Conservation (phyloP, 2,888 invertebrate species). For the Chrysolina oricalcia region DNA sequence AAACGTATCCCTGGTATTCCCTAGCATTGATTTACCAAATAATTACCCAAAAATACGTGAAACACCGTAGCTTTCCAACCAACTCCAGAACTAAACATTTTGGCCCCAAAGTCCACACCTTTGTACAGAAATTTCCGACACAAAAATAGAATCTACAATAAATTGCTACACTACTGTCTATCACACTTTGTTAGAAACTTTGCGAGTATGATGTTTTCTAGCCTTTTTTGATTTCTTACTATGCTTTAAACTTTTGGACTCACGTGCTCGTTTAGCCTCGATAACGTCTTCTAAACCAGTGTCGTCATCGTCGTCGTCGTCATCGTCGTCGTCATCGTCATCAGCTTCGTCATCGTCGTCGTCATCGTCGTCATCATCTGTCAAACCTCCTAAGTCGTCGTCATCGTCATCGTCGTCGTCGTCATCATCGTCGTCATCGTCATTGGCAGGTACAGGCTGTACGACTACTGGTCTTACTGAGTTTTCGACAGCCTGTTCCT, state of each 20-base stretch:
- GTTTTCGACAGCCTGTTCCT: constrained; percentile 60
- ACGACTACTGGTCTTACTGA: constrained; percentile 66
- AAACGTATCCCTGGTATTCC: background rate
- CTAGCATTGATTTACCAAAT: background rate
- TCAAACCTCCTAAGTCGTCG: constrained; percentile 72
- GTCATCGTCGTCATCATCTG: constrained; percentile 71
- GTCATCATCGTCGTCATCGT: constrained; percentile 70
- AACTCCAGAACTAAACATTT: constrained; percentile 46
- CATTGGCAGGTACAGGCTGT: constrained; percentile 68
- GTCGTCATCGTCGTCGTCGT: constrained; percentile 80
- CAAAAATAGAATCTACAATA: constrained; percentile 33
- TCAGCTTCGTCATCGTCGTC: constrained; percentile 78
- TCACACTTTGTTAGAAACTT: constrained; percentile 64
- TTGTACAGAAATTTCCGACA: constrained; percentile 47
- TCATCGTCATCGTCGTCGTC: constrained; percentile 77
- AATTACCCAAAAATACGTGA: background rate
- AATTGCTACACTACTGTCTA: constrained; percentile 57
- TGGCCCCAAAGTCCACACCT: constrained; percentile 40
- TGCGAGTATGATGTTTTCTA: constrained; percentile 65
- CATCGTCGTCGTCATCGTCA: constrained; percentile 80
- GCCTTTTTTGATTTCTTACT: constrained; percentile 67
- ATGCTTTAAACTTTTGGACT: constrained; percentile 79
- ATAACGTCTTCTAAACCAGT: constrained; percentile 81
- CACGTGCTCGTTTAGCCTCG: constrained; percentile 86
- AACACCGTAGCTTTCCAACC: constrained; percentile 13